Conservation (phyloP, 2,797 vertebrate species). For the Fundulus diaphanus region DNA sequence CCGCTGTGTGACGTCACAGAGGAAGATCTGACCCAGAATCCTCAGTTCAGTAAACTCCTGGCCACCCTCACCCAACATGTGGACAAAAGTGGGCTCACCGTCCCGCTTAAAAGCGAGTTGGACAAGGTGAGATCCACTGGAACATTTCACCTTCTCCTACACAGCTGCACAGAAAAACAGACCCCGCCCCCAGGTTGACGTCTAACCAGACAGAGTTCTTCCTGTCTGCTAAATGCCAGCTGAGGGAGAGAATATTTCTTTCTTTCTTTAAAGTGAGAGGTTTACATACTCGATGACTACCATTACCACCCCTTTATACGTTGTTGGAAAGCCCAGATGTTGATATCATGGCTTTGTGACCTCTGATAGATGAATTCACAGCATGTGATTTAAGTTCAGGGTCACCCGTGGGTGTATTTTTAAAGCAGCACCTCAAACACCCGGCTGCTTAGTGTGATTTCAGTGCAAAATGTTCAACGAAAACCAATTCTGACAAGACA, state of each 20-base stretch:
- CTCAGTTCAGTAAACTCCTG: conserved; percentile 84
- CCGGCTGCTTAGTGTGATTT: too few relatives aligned
- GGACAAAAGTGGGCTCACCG: conserved; percentile 82
- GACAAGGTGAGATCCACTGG: conserved; percentile 69
- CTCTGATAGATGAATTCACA: not conserved
- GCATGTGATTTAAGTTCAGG: not conserved
- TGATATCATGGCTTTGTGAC: not conserved
- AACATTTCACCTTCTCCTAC: too few relatives aligned
- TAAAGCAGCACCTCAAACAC: not conserved
- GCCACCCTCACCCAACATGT: conserved; percentile 79
- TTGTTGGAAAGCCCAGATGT: not conserved
- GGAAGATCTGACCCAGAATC: conserved; percentile 83
- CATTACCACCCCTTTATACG: not conserved
- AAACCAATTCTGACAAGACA: too few relatives aligned
- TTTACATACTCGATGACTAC: not conserved
- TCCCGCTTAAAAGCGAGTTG: conserved; percentile 79
- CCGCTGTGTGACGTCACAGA: conserved; percentile 82
- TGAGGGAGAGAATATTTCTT: not conserved
- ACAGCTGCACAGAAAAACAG: not conserved
- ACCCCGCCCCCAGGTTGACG: not conserved
- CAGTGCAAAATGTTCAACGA: too few relatives aligned
- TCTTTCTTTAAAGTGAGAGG: too few relatives aligned
- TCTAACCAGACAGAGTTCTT: not conserved
- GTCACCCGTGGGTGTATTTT: too few relatives aligned
- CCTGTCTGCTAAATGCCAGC: not conserved